These are phyloP conservation scores for Typhlichthys subterraneus DNA, from an alignment of 2,797 vertebrate genomes.

Conservation along the genomic window DNA sequence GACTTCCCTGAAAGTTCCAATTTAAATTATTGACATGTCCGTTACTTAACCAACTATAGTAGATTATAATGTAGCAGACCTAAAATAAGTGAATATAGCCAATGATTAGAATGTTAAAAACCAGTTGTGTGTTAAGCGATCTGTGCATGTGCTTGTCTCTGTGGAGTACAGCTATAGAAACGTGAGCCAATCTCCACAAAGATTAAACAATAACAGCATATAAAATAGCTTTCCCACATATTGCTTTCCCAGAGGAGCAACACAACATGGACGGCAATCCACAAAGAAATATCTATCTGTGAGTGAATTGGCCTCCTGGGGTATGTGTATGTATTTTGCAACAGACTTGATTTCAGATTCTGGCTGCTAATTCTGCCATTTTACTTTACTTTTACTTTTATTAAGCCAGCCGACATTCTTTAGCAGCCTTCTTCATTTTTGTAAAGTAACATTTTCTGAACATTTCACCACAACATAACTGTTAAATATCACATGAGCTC, in stretches of 20 bases:
- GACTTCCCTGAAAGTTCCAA: too few species aligned
- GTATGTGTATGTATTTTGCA: background rate
- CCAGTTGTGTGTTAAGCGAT: constrained; percentile 1
- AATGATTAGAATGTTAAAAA: constrained; percentile 31
- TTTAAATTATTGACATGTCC: too few species aligned
- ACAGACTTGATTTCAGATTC: background rate
- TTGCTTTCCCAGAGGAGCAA: constrained; percentile 46
- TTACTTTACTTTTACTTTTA: too few species aligned
- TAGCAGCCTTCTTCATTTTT: background rate
- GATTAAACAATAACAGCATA: constrained; percentile 57
- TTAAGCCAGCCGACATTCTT: background rate
- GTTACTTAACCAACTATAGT: too few species aligned
- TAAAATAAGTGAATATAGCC: constrained; percentile 6
- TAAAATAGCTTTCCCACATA: constrained; percentile 49
- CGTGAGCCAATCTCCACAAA: constrained; percentile 30
- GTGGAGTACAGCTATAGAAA: background rate
- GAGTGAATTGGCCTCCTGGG: constrained; percentile 29
- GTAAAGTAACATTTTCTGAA: background rate
- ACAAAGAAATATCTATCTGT: constrained; percentile 55
- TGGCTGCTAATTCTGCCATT: too few species aligned
- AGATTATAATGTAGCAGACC: too few species aligned
- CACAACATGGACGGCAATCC: constrained; percentile 45
- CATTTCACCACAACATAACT: background rate
- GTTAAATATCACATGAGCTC: background rate
- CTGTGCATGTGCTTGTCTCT: constrained; percentile 16